These are phyloP conservation scores for Eospalax fontanierii DNA, from an alignment of 2,797 vertebrate species.

Conservation along the genomic window DNA sequence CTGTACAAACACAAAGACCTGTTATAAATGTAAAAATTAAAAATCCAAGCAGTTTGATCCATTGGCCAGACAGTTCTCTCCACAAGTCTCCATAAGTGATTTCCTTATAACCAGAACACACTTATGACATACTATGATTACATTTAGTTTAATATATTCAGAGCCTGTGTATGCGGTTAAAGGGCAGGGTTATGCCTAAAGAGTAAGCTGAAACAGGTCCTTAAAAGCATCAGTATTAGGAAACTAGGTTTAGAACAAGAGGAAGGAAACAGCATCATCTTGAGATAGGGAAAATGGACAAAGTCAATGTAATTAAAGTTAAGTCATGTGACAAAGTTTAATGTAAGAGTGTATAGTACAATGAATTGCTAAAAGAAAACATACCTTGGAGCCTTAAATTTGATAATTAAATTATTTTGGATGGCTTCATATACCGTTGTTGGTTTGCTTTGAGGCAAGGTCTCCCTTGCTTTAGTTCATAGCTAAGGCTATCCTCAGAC, in stretches of 20 bases:
- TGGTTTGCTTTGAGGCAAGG: neutral
- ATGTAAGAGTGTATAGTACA: neutral
- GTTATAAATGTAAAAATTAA: neutral
- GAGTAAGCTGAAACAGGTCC: neutral
- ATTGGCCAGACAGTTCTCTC: neutral
- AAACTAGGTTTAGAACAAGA: neutral
- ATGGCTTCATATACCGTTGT: neutral
- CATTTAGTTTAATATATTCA: neutral
- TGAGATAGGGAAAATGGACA: conserved; percentile 14
- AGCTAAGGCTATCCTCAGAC: no score
- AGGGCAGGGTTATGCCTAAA: neutral
- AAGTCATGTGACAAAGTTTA: conserved; percentile 9
- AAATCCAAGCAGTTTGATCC: neutral
- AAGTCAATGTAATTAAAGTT: neutral
- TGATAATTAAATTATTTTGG: neutral
- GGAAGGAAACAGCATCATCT: neutral
- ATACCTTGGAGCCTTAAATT: neutral
- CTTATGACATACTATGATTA: neutral
- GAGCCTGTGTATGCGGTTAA: neutral
- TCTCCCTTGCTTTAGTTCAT: neutral
- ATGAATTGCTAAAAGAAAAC: conserved; percentile 27
- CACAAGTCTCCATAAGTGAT: neutral
- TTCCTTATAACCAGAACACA: neutral
- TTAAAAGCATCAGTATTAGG: neutral
- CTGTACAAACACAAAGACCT: neutral